A percentile compares a stretch with the other conserved stretches of the same genome.
Evolutionary conservation across 2,888 invertebrate species (phyloP).

Genomic region (Acronicta leporina): DNA sequence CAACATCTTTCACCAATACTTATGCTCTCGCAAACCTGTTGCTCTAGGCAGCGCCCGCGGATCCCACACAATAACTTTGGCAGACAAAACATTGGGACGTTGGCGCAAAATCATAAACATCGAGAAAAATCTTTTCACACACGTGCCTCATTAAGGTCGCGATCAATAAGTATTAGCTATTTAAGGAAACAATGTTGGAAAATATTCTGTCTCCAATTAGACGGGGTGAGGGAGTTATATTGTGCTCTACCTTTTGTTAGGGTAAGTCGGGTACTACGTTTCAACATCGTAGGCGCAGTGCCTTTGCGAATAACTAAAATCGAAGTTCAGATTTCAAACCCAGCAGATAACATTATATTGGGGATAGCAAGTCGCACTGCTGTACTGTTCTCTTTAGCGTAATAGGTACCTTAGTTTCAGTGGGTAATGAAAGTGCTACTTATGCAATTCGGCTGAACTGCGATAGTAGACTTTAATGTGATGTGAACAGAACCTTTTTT

Average conservation of each 20-base stretch:
- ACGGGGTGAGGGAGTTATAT: no score
- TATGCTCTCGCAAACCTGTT: constrained; percentile 34
- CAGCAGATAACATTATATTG: no score
- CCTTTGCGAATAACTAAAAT: no score
- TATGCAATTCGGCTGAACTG: no score
- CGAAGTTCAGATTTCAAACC: no score
- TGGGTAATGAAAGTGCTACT: background rate
- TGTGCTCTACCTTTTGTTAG: background rate
- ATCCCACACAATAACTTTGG: constrained; percentile 1
- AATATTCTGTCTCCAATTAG: background rate
- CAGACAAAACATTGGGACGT: constrained; percentile 4
- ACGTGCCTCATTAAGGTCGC: background rate
- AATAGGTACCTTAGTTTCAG: no score
- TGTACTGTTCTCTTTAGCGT: no score
- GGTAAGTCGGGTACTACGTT: background rate
- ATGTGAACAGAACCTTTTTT: no score
- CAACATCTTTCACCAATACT: constrained; percentile 16
- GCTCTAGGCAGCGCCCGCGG: constrained; percentile 7
- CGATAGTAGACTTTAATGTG: no score
- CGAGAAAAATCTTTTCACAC: background rate
- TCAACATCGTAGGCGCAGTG: no score
- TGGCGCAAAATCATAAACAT: background rate
- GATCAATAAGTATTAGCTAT: background rate
- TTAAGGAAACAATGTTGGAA: background rate
- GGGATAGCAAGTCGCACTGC: no score